Conservation (phyloP, 35 echinoderm and acorn worm genomes). For the Chiridota heheva region DNA sequence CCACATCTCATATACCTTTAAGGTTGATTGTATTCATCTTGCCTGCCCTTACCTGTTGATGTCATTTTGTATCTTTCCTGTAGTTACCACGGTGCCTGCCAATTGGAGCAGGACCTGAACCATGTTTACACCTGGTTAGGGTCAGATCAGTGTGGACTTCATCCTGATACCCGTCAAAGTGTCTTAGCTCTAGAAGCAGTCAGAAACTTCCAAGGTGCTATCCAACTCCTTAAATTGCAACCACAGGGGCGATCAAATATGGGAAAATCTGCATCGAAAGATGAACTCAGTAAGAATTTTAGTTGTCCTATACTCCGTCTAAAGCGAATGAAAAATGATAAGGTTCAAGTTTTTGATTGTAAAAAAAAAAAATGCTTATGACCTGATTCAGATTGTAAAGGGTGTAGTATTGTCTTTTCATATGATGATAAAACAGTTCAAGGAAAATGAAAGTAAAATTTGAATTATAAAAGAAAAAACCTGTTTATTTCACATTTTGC, state of each 20-base stretch:
- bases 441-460: too few relatives aligned
- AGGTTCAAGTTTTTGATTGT: too few relatives aligned
- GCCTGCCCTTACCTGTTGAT: background rate
- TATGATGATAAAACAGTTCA: too few relatives aligned
- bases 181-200: conserved; percentile 78
- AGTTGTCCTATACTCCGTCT: too few relatives aligned
- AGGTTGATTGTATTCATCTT: too few relatives aligned
- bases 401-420: too few relatives aligned
- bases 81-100: conserved; percentile 82
- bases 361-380: too few relatives aligned
- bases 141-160: conserved; percentile 52
- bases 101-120: conserved; percentile 77
- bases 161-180: conserved; percentile 70
- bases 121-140: conserved; percentile 76
- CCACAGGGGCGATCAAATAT: conserved; percentile 40
- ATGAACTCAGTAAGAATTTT: conserved; percentile 69
- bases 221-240: conserved; percentile 87
- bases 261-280: conserved; percentile 51
- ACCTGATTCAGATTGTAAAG: too few relatives aligned
- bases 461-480: too few relatives aligned
- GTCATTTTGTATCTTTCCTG: background rate
- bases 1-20: too few relatives aligned
- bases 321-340: too few relatives aligned
- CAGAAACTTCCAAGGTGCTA: conserved; percentile 82
- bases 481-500: too few relatives aligned